Evolutionary conservation across 1,140 invertebrate species (phyloP).

Genomic region (Nasonia longicornis): DNA sequence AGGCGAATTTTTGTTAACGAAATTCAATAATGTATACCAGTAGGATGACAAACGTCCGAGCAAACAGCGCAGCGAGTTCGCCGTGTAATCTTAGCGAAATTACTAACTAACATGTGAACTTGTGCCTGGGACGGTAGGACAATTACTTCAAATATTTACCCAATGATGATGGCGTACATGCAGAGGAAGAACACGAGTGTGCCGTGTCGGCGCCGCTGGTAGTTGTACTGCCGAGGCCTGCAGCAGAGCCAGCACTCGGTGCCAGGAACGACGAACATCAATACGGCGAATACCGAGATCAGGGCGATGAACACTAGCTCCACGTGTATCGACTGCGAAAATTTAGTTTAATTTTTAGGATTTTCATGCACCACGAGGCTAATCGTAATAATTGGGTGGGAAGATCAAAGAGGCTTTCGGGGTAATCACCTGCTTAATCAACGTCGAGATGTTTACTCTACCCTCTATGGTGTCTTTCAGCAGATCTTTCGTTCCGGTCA

Average conservation of each 20-base stretch:
- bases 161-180: slow-evolving; percentile 58
- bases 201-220: slow-evolving; percentile 59
- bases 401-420: neutral
- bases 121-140: neutral
- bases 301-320: slow-evolving; percentile 59
- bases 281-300: slow-evolving; percentile 58
- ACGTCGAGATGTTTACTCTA: slow-evolving; percentile 55
- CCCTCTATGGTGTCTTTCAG: slow-evolving; percentile 61
- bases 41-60: too few relatives aligned
- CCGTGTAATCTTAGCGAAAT: neutral
- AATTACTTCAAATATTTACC: slow-evolving; percentile 51
- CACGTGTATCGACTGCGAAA: slow-evolving; percentile 58
- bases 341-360: too few relatives aligned
- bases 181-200: slow-evolving; percentile 58
- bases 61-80: too few relatives aligned
- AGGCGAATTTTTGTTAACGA: too few relatives aligned
- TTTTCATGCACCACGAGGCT: neutral
- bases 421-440: slow-evolving; percentile 61
- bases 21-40: too few relatives aligned
- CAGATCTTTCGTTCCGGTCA: slow-evolving; percentile 57
- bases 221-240: slow-evolving; percentile 60
- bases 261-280: slow-evolving; percentile 64
- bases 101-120: neutral
- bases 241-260: slow-evolving; percentile 66
- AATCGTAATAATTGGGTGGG: neutral